Evolutionary conservation across 2,797 vertebrate genomes (phyloP).

Genomic region (Masticophis lateralis): DNA sequence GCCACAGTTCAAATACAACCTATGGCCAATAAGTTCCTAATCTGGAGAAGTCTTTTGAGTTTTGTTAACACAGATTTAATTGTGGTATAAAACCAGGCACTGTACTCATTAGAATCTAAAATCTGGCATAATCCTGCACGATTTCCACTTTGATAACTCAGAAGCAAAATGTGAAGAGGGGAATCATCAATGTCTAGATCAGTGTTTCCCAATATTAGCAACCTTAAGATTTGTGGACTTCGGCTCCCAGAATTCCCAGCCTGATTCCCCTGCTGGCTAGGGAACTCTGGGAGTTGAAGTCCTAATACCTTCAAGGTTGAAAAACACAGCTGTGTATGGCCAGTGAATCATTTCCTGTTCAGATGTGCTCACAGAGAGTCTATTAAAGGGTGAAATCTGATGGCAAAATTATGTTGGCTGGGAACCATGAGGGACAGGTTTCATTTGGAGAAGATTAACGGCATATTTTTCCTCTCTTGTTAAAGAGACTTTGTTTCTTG

Average conservation of each 20-base stretch:
- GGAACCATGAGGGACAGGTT: not conserved
- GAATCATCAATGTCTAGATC: not conserved
- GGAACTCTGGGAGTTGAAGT: not conserved
- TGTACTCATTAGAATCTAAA: not conserved
- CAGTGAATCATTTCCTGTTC: not conserved
- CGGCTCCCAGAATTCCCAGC: not conserved
- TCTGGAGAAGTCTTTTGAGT: not conserved
- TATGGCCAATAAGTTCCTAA: not conserved
- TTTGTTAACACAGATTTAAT: not conserved
- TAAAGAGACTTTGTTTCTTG: not conserved
- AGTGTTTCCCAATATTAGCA: not conserved
- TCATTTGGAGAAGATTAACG: not conserved
- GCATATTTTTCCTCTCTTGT: not conserved
- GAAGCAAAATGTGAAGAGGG: not conserved
- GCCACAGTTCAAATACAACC: not conserved
- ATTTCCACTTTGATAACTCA: not conserved
- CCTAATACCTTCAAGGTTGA: not conserved
- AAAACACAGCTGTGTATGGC: not conserved
- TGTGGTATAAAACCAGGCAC: not conserved
- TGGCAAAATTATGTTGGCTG: not conserved
- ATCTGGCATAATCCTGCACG: not conserved
- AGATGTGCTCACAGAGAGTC: not conserved
- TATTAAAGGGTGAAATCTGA: not conserved
- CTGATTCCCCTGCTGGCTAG: not conserved
- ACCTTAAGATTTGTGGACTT: not conserved